Base-by-base conservation (phyloP, 2,888 invertebrate species). In the Nemotelus nigrinus region DNA sequence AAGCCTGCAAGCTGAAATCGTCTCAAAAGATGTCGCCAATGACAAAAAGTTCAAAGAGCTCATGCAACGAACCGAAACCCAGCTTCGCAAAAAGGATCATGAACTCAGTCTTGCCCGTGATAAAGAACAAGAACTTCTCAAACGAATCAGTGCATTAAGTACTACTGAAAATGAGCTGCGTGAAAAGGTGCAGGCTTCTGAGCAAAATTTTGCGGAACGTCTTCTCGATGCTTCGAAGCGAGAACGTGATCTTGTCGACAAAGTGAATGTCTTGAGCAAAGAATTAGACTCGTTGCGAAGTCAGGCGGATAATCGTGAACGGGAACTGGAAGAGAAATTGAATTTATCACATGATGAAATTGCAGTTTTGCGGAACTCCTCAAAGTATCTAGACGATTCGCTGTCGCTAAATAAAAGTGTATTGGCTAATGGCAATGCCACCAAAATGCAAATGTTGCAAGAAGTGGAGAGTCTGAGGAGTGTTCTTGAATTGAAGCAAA, bases 401-500 rank as follows among this genome's bases (percentile, higher is more conserved):
- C 10, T 77, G 47, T 79, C 80, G 39, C 78, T 77, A 41, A 78
- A 79, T 64, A 77, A 79, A 78, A 48, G 25, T 86, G 41, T 8
- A 5, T 8, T 60, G 39, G 87, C 82, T 87, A 89, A 82, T 78
- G 80, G 82, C 43, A 78, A 80, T 63, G 81, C 83, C 3, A 83
- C 82, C 5, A 82, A 82, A 25, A 79, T 82, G 8, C 82, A 82
- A 86, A 84, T 90, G 82, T 82, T 94, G 58, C 89, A 92, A 82
- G 93, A 96, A 86, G 92, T 94, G 2, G 93, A 93, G 82, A 97
- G 97, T 39, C 88, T 98, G 79, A 91, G 95, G 80, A 93, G 94
- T 55, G 97, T 98, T 2, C 89, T 98, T 79, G 97, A 97, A 82
- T 89, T 98, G 84, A 93, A 95, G 83, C 95, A 95, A 85, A 92